Evolutionary conservation across 1,140 invertebrate genomes (phyloP), one percentile per base, ranked within the genome.

Genomic region (Lepidotrigona ventralis): DNA sequence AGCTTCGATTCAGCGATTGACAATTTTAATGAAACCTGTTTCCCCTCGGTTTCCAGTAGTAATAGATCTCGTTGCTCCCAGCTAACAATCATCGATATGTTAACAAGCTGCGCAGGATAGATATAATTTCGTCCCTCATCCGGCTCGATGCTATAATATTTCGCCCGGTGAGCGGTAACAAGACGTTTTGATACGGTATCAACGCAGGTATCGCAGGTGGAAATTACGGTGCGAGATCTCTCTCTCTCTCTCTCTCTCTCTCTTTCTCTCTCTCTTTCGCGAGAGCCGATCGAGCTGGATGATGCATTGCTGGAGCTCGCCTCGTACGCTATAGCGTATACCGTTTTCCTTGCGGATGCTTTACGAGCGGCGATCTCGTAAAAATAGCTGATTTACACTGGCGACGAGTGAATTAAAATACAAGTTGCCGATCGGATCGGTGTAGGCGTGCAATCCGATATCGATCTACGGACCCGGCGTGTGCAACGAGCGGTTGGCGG

Each of bases 351-450:
- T 33, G 17, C 54, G 54, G 23, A 73, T 83, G 76, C 29, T 79
- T 83, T 79, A 79, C 82, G 76, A 72, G 69, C 51, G 19, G 19
- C n/a, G 54, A 66, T 29, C 29, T 60, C 26, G 64, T 71, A 83
- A 83, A 83, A 83, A 79, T 12, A 8, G 12, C 76, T 83, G 82
- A 83, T 83, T 79, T 83, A 83, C 82, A 51, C 77, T 58, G 68
- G 82, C 82, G 82, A 83, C 82, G 82, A 83, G 82, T 83, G 82
- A 83, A 83, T 83, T 83, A 83, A 78, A 83, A 83, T 79, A 83
- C 82, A 72, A 83, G 82, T 83, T 83, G 77, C 82, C 82, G 76
- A 83, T 79, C 81, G 58, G 58, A 23, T 8, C 69, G 69, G 77
- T 12, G 82, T 83, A 79, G 82, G 77, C 77, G 82, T 83, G 82